A percentile compares a stretch with the other conserved stretches of the same genome.
Evolutionary conservation across 2,888 invertebrate species (phyloP).

Genomic region (Archips crataeganus): DNA sequence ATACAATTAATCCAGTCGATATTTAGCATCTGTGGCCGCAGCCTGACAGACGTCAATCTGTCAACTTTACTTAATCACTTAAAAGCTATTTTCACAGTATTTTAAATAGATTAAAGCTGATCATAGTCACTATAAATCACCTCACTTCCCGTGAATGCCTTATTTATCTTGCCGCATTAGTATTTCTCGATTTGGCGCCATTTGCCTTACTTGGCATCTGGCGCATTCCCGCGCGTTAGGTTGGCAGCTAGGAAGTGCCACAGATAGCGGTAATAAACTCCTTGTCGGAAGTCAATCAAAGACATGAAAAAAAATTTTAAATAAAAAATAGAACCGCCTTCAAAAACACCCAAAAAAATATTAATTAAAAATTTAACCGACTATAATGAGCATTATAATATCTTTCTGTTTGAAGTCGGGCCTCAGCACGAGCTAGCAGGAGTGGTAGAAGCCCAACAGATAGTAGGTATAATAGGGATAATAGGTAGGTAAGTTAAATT

Average conservation of each 20-base stretch:
- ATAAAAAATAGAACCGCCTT: no score
- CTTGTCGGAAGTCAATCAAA: constrained; percentile 16
- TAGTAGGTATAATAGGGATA: no score
- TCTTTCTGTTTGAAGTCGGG: no score
- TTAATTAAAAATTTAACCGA: no score
- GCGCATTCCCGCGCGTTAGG: constrained; percentile 9
- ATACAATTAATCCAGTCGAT: not conserved
- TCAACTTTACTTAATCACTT: not conserved
- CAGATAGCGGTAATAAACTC: constrained; percentile 23
- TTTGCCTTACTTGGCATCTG: not conserved
- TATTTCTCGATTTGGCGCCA: constrained; percentile 12
- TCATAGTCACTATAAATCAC: not conserved
- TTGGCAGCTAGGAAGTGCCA: constrained; percentile 27
- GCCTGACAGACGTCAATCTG: not conserved
- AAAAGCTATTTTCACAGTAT: not conserved
- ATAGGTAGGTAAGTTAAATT: no score
- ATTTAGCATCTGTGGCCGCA: not conserved
- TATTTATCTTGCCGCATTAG: constrained; percentile 4
- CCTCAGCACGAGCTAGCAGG: no score
- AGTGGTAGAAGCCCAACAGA: no score
- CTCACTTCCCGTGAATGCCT: not conserved
- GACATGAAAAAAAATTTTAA: not conserved
- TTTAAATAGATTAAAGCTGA: not conserved
- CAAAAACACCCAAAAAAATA: no score
- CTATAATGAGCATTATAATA: no score